These are phyloP conservation scores for Scytalopus superciliaris DNA, from an alignment of 2,113 vertebrate genomes.

Conservation along the genomic window DNA sequence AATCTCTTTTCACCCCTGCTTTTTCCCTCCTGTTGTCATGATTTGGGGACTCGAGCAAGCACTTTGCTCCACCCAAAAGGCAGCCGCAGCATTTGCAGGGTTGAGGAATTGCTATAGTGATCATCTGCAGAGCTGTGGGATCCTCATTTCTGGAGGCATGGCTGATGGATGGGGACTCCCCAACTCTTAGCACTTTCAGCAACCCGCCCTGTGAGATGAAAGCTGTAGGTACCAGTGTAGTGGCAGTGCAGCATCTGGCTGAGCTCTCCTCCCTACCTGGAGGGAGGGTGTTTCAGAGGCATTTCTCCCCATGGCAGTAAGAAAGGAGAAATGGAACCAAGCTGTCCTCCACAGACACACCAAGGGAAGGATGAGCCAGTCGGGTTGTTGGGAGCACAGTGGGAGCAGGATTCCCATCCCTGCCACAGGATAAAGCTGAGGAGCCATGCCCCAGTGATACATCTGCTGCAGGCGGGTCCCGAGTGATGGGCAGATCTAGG, in stretches of 20 bases:
- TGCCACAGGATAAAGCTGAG: rapidly evolving
- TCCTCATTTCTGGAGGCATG: neutral
- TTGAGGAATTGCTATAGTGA: constrained; percentile 41
- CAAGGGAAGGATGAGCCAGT: rapidly evolving
- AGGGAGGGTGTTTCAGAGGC: neutral
- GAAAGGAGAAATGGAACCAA: neutral
- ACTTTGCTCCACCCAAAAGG: constrained; percentile 26
- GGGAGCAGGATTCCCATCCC: rapidly evolving
- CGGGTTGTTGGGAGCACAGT: neutral
- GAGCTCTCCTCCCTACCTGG: neutral
- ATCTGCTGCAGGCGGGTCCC: neutral
- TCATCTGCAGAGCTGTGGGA: constrained; percentile 35
- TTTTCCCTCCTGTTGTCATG: neutral
- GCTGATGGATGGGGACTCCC: constrained; percentile 13
- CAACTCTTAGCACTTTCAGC: neutral
- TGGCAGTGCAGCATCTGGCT: rapidly evolving
- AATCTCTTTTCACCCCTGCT: neutral
- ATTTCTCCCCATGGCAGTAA: neutral
- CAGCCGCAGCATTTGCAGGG: neutral
- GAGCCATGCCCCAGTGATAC: rapidly evolving
- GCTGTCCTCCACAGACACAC: neutral
- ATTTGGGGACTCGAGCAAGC: neutral
- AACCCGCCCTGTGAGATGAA: neutral
- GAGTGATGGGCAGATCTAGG: neutral
- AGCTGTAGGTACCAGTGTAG: neutral